Conservation (phyloP, 1,140 invertebrate species). For the Chironomus striatipennis region DNA sequence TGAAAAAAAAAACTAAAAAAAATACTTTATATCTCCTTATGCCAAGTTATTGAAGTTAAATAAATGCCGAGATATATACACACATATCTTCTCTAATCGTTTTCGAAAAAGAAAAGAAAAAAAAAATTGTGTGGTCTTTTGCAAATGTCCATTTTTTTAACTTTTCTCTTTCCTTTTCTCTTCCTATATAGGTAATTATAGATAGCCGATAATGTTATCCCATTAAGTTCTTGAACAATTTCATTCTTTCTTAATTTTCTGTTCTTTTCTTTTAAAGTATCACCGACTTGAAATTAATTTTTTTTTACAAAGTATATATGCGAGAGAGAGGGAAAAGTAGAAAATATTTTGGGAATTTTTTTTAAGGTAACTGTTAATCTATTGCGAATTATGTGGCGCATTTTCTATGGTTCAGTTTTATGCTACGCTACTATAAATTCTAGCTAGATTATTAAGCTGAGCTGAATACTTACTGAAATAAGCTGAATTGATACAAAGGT, state of each 20-base stretch:
- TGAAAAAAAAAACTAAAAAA: background rate
- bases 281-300: background rate
- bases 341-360: no score
- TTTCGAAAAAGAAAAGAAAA: background rate
- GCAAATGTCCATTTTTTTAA: background rate
- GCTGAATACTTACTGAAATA: no score
- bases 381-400: no score
- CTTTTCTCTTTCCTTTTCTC: no score
- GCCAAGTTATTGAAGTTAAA: background rate
- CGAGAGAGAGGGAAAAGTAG: no score
- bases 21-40: background rate
- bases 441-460: no score
- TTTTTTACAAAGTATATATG: no score
- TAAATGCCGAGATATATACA: no score
- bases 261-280: background rate
- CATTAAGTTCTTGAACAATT: background rate
- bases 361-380: no score
- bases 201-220: slow-evolving; percentile 7
- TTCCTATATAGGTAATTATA: background rate
- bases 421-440: no score
- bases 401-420: no score
- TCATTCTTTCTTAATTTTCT: background rate
- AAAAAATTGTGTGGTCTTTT: slow-evolving; percentile 4
- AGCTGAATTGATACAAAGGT: no score
- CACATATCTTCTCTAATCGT: background rate